Base-by-base conservation (phyloP, 2,797 vertebrate species). In the Ciconia nigra region DNA sequence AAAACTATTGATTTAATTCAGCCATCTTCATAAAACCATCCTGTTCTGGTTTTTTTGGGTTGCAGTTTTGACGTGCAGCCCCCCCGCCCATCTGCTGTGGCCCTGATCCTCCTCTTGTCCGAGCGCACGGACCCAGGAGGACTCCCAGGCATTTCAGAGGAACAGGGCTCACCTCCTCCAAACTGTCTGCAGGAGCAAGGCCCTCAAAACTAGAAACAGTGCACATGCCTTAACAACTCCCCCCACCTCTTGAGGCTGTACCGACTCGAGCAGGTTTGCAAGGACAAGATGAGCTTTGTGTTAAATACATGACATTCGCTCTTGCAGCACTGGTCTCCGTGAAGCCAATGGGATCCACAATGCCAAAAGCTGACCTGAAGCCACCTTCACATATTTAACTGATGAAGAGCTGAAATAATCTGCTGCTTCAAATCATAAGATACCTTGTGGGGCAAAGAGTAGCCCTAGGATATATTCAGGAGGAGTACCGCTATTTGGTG, bases 1-100 rank as follows among this genome's bases (percentile, higher is more conserved):
- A 41, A 77, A 93, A 54, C 46, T 47, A 92, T 59, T 52, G 82
- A 84, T 85, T 89, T 71, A 91, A 89, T 86, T 67, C 71, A 35
- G 59, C 49, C 33, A 13, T 22, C 57, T 59, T 54, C 87, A 78
- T 47, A 59, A 85, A 79, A 16, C 33, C 63, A 17, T 11, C 61
- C 47, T 8, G 44, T 15, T 41, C 42, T 17, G 6, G 31, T 62
- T 82, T 13, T 10, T 69, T 24, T 13, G 21, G 52, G 35, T 2
- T 73, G 47, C 19, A 9, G 65, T 20, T 31, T 15, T 16, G 47
- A 37, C 0, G 12, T 11, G 72, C 63, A 70, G 41, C 26, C 15
- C 31, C 16, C 28, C 29, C 1, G 7, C n/a, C n/a, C 63, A 7
- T 3, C 62, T 46, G 42, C 86, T 13, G 37, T 4, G 8, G 35